Conservation (phyloP, 2,797 vertebrate species). For the Pachyuromys duprasi region DNA sequence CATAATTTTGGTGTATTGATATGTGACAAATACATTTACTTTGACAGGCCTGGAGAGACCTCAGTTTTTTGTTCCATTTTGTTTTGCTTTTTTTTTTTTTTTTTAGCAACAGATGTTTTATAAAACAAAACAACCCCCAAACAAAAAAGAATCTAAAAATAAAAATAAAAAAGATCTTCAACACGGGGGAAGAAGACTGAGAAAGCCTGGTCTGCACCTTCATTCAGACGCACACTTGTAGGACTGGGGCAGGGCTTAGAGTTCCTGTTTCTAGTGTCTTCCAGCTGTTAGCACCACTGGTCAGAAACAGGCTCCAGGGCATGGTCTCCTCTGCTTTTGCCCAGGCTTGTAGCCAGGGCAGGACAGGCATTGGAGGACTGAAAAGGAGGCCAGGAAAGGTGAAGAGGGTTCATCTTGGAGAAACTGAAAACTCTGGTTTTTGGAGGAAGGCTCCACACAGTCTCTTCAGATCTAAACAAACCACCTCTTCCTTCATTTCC, state of each 20-base stretch:
- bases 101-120: not conserved
- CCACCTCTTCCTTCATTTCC: not conserved
- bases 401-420: not conserved
- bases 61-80: not conserved
- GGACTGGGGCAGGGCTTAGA: no score
- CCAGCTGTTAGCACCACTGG: not conserved
- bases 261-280: not conserved
- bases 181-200: not conserved
- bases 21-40: no score
- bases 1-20: not conserved
- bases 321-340: not conserved
- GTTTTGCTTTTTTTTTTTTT: no score
- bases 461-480: not conserved
- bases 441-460: not conserved
- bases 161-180: not conserved
- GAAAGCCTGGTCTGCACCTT: not conserved
- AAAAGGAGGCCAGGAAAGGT: not conserved
- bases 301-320: not conserved
- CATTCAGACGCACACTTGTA: not conserved
- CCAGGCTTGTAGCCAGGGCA: not conserved
- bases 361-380: not conserved
- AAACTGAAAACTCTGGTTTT: not conserved
- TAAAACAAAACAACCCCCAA: not conserved
- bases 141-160: not conserved
- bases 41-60: not conserved